Evolutionary conservation across 2,797 vertebrate genomes (phyloP), one percentile per base, ranked within the genome.

Genomic region (Enteromius afrohamiltoni): DNA sequence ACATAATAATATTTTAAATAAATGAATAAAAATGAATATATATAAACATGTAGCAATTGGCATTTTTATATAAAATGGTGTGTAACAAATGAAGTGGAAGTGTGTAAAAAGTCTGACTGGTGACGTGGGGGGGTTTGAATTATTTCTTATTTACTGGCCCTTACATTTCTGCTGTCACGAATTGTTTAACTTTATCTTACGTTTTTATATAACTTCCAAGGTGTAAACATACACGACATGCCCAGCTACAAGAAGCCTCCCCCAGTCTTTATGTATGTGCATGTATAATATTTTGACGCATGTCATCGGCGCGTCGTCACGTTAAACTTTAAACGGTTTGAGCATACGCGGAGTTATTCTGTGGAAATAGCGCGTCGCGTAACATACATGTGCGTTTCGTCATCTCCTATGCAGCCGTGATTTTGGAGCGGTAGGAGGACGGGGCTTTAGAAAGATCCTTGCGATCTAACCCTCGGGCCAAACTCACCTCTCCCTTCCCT

Each of bases 401-500:
- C 64, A 23, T 69, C 10, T 31, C 42, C 5, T n/a, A 31, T 17
- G 23, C 17, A 67, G 62, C 34, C 62, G 45, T 67, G 81, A 40
- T 82, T 67, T 82, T 8, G 4, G 21, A 77, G 75, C 5, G 19
- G 65, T 37, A 51, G 21, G 7, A 78, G 76, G 42, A 78, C 75
- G 40, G 64, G 64, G 82, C 65, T 71, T 71, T 71, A 45, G 55
- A 69, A 45, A 71, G 82, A 60, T 21, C 70, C 80, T 19, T 29
- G 13, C 80, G 80, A 74, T 74, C 26, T 47, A 83, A 34, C 82
- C 82, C 82, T 77, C 51, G 65, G 67, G 75, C 34, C 75, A 83
- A 71, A 78, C 75, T 71, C 82, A 83, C 75, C 76, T 83, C 82
- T 83, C 82, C 65, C 23, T 75, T 85, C 78, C 76, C 67, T 86